Evolutionary conservation across 2,888 invertebrate genomes (phyloP), one percentile per base, ranked within the genome.

Genomic region (Syrphus vitripennis): DNA sequence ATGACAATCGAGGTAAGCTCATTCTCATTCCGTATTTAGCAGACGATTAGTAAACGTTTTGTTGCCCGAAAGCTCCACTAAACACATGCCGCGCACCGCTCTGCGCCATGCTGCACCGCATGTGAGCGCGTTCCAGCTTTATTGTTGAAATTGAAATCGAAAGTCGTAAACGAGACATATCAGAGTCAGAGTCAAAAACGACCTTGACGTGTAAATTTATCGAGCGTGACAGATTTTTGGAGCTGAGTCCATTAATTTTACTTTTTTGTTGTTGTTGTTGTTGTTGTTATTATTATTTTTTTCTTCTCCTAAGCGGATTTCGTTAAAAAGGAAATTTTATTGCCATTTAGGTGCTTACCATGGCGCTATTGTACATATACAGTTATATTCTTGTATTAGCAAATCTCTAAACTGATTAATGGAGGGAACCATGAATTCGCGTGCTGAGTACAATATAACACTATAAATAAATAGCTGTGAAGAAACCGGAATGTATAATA

Each of bases 191-290:
- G 29, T 7, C 48, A 21, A n/a, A 50, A 31, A 34, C 80, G 83
- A 80, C 83, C 83, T 83, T 83, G 80, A 75, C 80, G 70, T 34
- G 63, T 65, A 29, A 69, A 71, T 80, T 83, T 83, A 80, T 70
- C 75, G 83, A 80, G 74, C 80, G 75, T 70, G 74, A 63, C 67
- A 69, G 14, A 70, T 65, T 48, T 81, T 76, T 69, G 81, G 76
- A 61, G 76, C 76, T 21, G 53, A 69, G 61, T 69, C 69, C 24
- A 53, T 75, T 67, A 50, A 50, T 75, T 67, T 40, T 67, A 34
- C 34, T 12, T 40, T 67, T 45, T 57, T 57, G 10, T 45, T n/a
- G n/a, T n/a, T n/a, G n/a, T n/a, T n/a, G n/a, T 21, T 34, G n/a
- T 57, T 34, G 6, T 12, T 34, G 3, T 31, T 31, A 7, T 5